Conservation (phyloP, 2,113 vertebrate species). For the Apodemus sylvaticus region DNA sequence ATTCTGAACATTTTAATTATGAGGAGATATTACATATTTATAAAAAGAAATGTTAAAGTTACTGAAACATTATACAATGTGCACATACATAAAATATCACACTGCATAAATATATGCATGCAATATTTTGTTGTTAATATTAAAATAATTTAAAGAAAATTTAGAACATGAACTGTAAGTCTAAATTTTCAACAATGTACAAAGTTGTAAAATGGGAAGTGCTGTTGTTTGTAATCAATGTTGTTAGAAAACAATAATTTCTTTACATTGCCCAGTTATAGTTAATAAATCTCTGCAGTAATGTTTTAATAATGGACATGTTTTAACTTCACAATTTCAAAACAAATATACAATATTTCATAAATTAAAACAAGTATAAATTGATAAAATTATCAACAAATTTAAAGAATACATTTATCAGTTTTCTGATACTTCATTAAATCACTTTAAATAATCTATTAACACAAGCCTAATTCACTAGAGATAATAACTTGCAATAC, state of each 20-base stretch:
- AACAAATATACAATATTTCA: neutral
- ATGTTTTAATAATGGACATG: neutral
- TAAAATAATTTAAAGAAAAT: neutral
- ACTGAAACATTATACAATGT: neutral
- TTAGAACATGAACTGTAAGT: neutral
- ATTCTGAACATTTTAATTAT: neutral
- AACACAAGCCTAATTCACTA: neutral
- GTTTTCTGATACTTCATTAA: neutral
- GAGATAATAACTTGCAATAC: conserved; percentile 20
- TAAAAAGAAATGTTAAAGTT: neutral
- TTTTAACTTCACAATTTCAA: conserved; percentile 30
- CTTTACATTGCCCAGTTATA: neutral
- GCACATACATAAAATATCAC: neutral
- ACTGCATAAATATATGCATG: neutral
- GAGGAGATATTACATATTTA: neutral
- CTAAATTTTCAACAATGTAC: neutral
- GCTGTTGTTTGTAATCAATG: neutral
- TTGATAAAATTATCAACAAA: neutral
- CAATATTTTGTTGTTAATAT: neutral
- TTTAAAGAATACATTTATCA: neutral
- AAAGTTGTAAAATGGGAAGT: neutral
- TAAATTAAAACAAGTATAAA: neutral
- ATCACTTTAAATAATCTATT: neutral
- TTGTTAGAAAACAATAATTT: conserved; percentile 35
- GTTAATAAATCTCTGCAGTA: conserved; percentile 16